phyloP scores from a whole-genome alignment of 2,888 invertebrate species.

The Megamerina dolium region DNA sequence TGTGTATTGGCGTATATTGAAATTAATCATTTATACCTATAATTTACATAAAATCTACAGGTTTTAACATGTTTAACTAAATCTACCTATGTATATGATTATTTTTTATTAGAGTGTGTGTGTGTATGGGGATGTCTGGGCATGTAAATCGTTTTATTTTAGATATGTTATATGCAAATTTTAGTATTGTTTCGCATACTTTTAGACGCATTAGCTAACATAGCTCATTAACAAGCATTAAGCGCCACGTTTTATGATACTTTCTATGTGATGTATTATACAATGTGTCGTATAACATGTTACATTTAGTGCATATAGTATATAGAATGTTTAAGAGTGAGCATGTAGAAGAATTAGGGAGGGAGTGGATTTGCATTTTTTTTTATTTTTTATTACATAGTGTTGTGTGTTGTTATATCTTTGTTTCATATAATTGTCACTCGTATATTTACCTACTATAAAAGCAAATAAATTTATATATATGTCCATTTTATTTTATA shows the following conservation, averaged over 20 bases:
- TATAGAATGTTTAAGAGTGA: neutral
- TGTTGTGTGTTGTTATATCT: too few species aligned
- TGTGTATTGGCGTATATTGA: too few species aligned
- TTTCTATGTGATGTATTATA: neutral
- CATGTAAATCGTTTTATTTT: too few species aligned
- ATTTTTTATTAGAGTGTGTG: neutral
- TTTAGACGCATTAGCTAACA: neutral
- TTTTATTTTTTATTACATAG: neutral
- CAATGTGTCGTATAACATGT: neutral
- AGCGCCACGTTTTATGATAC: neutral
- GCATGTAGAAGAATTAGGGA: neutral
- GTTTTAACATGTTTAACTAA: too few species aligned
- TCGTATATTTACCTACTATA: too few species aligned
- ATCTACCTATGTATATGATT: too few species aligned
- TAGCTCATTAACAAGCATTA: neutral
- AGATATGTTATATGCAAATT: neutral
- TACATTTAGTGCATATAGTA: neutral
- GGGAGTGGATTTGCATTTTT: neutral
- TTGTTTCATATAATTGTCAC: too few species aligned
- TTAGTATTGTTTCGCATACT: conserved; percentile 1
- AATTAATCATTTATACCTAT: too few species aligned
- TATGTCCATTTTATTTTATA: too few species aligned
- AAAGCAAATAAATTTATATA: too few species aligned
- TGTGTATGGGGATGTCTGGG: too few species aligned
- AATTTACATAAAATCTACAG: too few species aligned